Percentiles rank a stretch among this genome's conserved stretches.
These are phyloP conservation scores for Mus spicilegus DNA, from an alignment of 2,113 vertebrate genomes.

Conservation along the genomic window DNA sequence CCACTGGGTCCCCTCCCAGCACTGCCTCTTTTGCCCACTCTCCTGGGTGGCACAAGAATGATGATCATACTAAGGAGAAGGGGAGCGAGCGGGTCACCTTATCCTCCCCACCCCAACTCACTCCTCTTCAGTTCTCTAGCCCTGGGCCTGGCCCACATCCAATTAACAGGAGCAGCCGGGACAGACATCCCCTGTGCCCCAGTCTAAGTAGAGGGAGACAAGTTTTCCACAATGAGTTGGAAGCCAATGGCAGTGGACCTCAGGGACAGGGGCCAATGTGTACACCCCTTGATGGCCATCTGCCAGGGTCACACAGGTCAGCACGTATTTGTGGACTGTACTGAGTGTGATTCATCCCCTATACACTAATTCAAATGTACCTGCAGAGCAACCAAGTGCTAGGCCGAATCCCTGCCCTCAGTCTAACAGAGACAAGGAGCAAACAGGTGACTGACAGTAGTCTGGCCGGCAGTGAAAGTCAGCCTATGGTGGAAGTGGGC, in stretches of 20 bases:
- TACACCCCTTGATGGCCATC: not conserved
- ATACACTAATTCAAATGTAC: not conserved
- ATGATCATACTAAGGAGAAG: not conserved
- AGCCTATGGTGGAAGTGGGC: fast-evolving
- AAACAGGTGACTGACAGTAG: fast-evolving
- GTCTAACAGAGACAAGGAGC: not conserved
- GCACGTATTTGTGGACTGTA: not conserved
- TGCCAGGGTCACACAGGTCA: not conserved
- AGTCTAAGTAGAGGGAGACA: not conserved
- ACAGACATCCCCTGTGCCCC: not conserved
- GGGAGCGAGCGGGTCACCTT: not conserved
- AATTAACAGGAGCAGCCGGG: not conserved
- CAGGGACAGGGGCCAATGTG: not conserved
- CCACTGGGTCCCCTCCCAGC: too few species aligned
- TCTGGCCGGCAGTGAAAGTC: too few species aligned
- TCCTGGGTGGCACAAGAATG: not conserved
- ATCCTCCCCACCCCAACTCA: not conserved
- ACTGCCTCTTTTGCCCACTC: not conserved
- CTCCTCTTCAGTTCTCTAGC: not conserved
- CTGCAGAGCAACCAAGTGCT: not conserved
- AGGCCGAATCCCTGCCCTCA: not conserved
- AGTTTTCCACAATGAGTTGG: not conserved
- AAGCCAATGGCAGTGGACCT: not conserved
- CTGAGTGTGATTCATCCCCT: not conserved
- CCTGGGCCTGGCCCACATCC: not conserved